phyloP scores from a whole-genome alignment of 2,113 vertebrate species.

The Himantopus leucocephalus region DNA sequence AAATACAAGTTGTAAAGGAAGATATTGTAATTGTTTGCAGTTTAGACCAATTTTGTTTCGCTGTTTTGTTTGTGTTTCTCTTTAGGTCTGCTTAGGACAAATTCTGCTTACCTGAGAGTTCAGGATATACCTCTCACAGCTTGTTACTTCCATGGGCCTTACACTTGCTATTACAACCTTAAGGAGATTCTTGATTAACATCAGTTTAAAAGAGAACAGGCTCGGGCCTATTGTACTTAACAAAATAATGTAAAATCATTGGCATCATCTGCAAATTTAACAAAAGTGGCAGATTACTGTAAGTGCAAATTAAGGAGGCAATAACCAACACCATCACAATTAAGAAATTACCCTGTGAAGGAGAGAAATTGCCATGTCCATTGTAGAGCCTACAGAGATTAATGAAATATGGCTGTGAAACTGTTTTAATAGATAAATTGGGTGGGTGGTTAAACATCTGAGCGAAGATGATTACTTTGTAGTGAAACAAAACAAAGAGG shows the following conservation, averaged over 20 bases:
- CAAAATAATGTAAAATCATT: not conserved
- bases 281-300: not conserved
- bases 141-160: not conserved
- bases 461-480: constrained; percentile 51
- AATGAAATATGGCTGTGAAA: constrained; percentile 39
- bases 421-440: constrained; percentile 56
- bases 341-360: constrained; percentile 11
- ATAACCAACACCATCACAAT: not conserved
- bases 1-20: not conserved
- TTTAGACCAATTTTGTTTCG: not conserved
- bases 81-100: not conserved
- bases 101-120: not conserved
- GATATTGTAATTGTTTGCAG: not conserved
- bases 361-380: not conserved
- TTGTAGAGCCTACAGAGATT: constrained; percentile 35
- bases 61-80: not conserved
- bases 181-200: not conserved
- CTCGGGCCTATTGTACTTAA: not conserved
- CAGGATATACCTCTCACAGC: not conserved
- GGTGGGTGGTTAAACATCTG: constrained; percentile 50
- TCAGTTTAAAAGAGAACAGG: not conserved
- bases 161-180: not conserved
- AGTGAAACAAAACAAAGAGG: constrained; percentile 66
- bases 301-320: not conserved
- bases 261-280: not conserved